Evolutionary conservation across 2,113 vertebrate species (phyloP).

Genomic region (Phasianus colchicus): DNA sequence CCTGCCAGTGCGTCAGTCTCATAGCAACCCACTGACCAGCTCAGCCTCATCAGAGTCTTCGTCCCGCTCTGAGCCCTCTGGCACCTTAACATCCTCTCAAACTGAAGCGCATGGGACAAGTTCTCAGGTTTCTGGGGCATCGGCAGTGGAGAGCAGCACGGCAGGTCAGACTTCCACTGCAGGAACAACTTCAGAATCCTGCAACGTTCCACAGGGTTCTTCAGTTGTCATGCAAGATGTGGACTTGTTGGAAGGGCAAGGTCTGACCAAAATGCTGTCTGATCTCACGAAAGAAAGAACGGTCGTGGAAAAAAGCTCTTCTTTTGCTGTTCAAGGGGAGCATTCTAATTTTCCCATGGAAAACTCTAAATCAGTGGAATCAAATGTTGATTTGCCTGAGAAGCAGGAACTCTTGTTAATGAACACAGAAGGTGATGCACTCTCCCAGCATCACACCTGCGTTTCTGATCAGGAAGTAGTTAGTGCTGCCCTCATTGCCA

Average conservation of each 20-base stretch:
- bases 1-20: conserved; percentile 45
- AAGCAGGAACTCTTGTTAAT: conserved; percentile 79
- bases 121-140: conserved; percentile 57
- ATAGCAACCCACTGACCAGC: conserved; percentile 9
- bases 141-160: conserved; percentile 48
- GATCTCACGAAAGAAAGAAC: conserved; percentile 76
- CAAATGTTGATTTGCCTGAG: conserved; percentile 65
- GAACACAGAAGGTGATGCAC: conserved; percentile 71
- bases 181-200: conserved; percentile 52
- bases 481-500: conserved; percentile 75
- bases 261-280: conserved; percentile 78
- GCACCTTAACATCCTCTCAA: conserved; percentile 22
- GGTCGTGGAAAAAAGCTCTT: conserved; percentile 63
- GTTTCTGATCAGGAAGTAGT: conserved; percentile 85
- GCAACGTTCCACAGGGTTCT: conserved; percentile 21
- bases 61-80: conserved; percentile 16
- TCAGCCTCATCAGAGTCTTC: conserved; percentile 43
- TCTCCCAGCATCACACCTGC: conserved; percentile 82
- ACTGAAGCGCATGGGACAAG: conserved; percentile 37
- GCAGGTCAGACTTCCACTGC: conserved; percentile 54
- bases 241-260: conserved; percentile 75
- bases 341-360: conserved; percentile 74
- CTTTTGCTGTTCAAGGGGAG: conserved; percentile 62
- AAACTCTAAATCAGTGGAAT: conserved; percentile 67
- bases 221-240: conserved; percentile 64